A percentile compares a stretch with the other conserved stretches of the same genome.
phyloP scores from a whole-genome alignment of 2,797 vertebrate species.

The Paramormyrops hopkinsi region DNA sequence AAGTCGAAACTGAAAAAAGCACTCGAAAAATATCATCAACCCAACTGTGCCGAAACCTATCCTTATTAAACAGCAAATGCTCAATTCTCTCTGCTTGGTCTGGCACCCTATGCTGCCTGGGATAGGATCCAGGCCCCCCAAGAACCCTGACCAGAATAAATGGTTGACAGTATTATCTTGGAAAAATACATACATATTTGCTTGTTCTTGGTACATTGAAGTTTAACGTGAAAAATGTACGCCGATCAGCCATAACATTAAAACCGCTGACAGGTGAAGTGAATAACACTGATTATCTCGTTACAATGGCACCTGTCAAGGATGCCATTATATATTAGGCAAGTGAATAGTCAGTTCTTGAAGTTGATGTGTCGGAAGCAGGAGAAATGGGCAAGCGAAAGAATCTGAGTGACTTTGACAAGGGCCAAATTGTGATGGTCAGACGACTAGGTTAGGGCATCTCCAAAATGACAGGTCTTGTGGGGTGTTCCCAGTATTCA shows the following conservation, averaged over 20 bases:
- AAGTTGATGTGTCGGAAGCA: neutral
- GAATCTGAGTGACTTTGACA: neutral
- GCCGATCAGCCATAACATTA: neutral
- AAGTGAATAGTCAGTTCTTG: neutral
- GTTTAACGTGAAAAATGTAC: neutral
- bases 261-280: neutral
- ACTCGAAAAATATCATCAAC: conserved; percentile 28
- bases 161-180: conserved; percentile 1
- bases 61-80: conserved; percentile 36
- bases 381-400: neutral
- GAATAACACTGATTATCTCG: neutral
- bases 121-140: conserved; percentile 19
- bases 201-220: neutral
- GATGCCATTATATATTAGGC: neutral
- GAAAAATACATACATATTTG: neutral
- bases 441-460: neutral
- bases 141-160: neutral
- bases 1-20: conserved; percentile 17
- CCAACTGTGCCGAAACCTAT: neutral
- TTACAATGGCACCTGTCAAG: neutral
- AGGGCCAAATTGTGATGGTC: neutral
- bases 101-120: neutral
- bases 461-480: neutral
- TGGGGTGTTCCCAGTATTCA: neutral
- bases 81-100: conserved; percentile 28